Evolutionary conservation across 2,888 invertebrate species (phyloP).

Genomic region (Disparrhopalites patrizii): DNA sequence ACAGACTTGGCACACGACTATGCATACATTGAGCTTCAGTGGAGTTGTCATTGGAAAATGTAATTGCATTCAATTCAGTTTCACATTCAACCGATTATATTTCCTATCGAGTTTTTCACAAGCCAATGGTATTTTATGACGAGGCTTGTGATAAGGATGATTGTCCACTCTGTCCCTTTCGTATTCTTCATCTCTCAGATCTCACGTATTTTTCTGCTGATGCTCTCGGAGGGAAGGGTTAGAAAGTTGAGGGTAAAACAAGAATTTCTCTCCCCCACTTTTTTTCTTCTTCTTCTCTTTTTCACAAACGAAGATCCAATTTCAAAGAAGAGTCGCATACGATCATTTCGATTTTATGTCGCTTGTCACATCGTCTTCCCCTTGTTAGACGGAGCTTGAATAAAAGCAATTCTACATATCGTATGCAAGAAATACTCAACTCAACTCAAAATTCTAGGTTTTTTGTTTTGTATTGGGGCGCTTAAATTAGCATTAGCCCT

Average conservation of each 20-base stretch:
- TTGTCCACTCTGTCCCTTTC: neutral
- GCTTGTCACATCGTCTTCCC: neutral
- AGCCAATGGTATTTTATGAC: slow-evolving; percentile 17
- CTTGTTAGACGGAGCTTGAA: neutral
- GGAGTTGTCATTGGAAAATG: slow-evolving; percentile 8
- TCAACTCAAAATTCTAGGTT: no score
- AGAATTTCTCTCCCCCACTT: slow-evolving; percentile 15
- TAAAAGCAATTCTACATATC: neutral
- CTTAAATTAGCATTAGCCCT: no score
- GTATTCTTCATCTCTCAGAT: neutral
- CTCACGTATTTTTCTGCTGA: neutral
- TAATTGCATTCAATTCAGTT: slow-evolving; percentile 20
- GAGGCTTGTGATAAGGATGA: slow-evolving; percentile 19
- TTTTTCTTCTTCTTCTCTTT: no score
- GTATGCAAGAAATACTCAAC: no score
- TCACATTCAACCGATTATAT: slow-evolving; percentile 14
- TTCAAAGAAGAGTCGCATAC: slow-evolving; percentile 20
- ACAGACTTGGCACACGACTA: no score
- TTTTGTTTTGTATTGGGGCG: no score
- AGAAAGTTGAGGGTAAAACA: slow-evolving; percentile 13
- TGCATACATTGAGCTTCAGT: neutral
- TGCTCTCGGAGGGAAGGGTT: neutral
- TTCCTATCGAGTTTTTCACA: slow-evolving; percentile 16
- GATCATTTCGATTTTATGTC: no score
- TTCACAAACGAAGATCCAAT: slow-evolving; percentile 22